Evolutionary conservation across 2,888 invertebrate species (phyloP).

Genomic region (Trilocha varians): DNA sequence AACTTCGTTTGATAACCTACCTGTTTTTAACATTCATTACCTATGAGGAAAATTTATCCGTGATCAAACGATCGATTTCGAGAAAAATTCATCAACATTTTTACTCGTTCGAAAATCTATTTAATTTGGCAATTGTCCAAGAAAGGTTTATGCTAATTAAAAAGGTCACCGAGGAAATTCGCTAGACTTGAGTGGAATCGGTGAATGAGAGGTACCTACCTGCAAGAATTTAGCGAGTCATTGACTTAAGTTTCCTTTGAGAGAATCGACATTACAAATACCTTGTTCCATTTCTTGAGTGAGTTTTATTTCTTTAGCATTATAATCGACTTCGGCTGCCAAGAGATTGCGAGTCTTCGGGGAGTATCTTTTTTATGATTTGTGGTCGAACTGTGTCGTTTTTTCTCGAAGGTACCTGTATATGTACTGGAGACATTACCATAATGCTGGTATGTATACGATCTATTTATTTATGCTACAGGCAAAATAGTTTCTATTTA

Average conservation of each 20-base stretch:
- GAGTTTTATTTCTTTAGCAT: neutral
- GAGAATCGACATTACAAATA: slow-evolving; percentile 10
- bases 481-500: too few species aligned
- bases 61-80: neutral
- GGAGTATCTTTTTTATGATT: neutral
- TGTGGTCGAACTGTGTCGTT: too few species aligned
- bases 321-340: neutral
- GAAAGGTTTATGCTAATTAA: slow-evolving; percentile 44
- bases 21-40: too few species aligned
- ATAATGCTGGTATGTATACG: too few species aligned
- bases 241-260: slow-evolving; percentile 17
- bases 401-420: too few species aligned
- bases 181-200: neutral
- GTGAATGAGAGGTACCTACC: neutral
- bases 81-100: neutral
- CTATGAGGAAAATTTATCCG: neutral
- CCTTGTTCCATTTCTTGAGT: neutral
- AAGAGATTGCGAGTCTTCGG: neutral
- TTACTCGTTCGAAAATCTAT: slow-evolving; percentile 15
- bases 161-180: slow-evolving; percentile 11
- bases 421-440: too few species aligned
- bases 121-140: slow-evolving; percentile 39
- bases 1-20: neutral
- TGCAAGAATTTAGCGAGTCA: slow-evolving; percentile 18
- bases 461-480: too few species aligned